Evolutionary conservation across 2,113 vertebrate genomes (phyloP), one percentile per base, ranked within the genome.

Genomic region (Sialia sialis): DNA sequence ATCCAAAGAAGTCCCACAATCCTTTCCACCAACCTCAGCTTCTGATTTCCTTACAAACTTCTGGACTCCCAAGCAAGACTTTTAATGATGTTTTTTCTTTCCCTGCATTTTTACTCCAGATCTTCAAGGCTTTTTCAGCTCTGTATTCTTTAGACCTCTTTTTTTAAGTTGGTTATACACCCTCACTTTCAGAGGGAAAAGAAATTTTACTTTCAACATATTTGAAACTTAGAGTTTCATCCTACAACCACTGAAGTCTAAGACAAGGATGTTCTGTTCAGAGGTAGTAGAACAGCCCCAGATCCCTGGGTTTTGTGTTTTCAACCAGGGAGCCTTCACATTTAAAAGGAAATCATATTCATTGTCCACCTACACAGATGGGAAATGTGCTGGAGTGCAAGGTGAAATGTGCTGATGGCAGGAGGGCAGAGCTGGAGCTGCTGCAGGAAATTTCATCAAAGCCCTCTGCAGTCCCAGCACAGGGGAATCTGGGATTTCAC

Each of bases 311-410:
- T 36, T 49, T 51, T 32, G 30, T 92, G 80, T 52, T 96, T 92
- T 82, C 83, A 87, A 66, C 68, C 90, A 91, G 39, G 39, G 52
- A 81, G n/a, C n/a, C 39, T 60, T 92, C 88, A 58, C 62, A 89
- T 67, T 41, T 41, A n/a, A 82, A 87, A 89, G 66, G 89, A 91
- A 94, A 87, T 96, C 0, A 59, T 64, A 87, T 82, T 93, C 91
- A 58, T 87, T 95, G 93, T 94, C 69, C 94, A 87, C 89, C 87
- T 91, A 72, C 84, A 84, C 87, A 95, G 87, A 92, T 62, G 84
- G 84, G 91, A 92, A 84, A 49, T 89, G 4, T 58, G 60, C 80
- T 67, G 91, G 88, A 91, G 68, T 87, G 52, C 77, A 79, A 91
- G 52, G 66, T 91, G 8, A 68, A 78, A 79, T 82, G 89, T 89